phyloP scores from a whole-genome alignment of 2,888 invertebrate species.

The Tillus elongatus region DNA sequence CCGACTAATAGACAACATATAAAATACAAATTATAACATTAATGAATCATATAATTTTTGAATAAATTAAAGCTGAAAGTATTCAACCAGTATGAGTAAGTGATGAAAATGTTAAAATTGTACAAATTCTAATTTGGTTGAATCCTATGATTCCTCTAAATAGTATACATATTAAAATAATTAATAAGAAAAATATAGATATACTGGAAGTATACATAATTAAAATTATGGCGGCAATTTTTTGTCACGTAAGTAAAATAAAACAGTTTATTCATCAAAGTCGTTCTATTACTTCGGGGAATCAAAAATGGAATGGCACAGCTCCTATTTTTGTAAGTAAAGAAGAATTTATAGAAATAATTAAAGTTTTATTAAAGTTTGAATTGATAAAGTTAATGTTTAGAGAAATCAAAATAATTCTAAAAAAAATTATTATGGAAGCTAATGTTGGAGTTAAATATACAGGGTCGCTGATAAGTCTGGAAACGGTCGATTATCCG shows the following conservation, averaged over 20 bases:
- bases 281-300: conserved; percentile 50
- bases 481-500: too few relatives aligned
- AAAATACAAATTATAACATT: too few relatives aligned
- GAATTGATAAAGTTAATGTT: conserved; percentile 32
- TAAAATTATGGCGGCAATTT: conserved; percentile 53
- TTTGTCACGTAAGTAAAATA: conserved; percentile 57
- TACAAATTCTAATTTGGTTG: conserved; percentile 39
- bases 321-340: too few relatives aligned
- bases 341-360: conserved; percentile 28
- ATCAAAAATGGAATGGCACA: conserved; percentile 52
- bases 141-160: conserved; percentile 46
- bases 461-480: too few relatives aligned
- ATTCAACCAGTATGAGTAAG: conserved; percentile 54
- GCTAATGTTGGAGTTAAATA: conserved; percentile 52
- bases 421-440: too few relatives aligned
- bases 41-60: too few relatives aligned
- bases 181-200: too few relatives aligned
- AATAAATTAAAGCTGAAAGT: too few relatives aligned
- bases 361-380: conserved; percentile 15
- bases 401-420: conserved; percentile 46
- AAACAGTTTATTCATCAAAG: too few relatives aligned
- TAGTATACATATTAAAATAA: too few relatives aligned
- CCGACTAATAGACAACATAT: too few relatives aligned
- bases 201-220: conserved; percentile 31
- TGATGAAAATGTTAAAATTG: conserved; percentile 54